Base-by-base conservation (phyloP, 2,888 invertebrate genomes). In the Zhuqinia jingwanae region DNA sequence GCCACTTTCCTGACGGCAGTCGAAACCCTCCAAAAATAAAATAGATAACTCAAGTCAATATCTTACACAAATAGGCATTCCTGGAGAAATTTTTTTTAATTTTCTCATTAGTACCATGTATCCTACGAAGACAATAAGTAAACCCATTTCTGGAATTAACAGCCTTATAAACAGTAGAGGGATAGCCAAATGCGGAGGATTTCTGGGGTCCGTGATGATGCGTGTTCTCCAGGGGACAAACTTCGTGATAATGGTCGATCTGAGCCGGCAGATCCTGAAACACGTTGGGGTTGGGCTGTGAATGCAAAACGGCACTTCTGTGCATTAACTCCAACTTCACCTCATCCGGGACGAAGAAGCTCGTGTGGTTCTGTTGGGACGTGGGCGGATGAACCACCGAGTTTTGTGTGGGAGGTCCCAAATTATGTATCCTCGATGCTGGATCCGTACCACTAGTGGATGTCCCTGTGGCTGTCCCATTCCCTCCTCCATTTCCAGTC, bases 141-240 rank as follows among this genome's bases (percentile, higher is more conserved):
- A 95, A 94, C 76, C 98, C 98, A 90, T 95, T 96, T 92, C 96
- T 96, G n/a, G 95, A 94, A 93, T 97, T 96, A 78, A 96, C 95
- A 80, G 97, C 98, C 93, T 98, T 97, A 93, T 96, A 99, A 87
- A 97, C 96, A 13, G 97, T 96, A 77, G 97, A 95, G 91, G 96
- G 95, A 91, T 95, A 95, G 77, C 95, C 95, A 91, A 95, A 94
- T 89, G 95, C 94, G 88, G 95, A 95, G 85, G 96, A 95, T 90
- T 96, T 95, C 92, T 93, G 92, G 81, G 92, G 93, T 25, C 56
- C 53, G 15, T 73, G 73, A 78, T 58, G 85, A 47, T 81, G 80
- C 6, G 75, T 30, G 77, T 95, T 94, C 93, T 99, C 98, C 85
- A 99, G 92, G 0, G 98, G 98, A 91, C 95, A 95, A 90, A 99